Percentiles rank a stretch among this genome's conserved stretches.
Evolutionary conservation across 2,797 vertebrate genomes (phyloP).

Genomic region (Nannoperca australis): DNA sequence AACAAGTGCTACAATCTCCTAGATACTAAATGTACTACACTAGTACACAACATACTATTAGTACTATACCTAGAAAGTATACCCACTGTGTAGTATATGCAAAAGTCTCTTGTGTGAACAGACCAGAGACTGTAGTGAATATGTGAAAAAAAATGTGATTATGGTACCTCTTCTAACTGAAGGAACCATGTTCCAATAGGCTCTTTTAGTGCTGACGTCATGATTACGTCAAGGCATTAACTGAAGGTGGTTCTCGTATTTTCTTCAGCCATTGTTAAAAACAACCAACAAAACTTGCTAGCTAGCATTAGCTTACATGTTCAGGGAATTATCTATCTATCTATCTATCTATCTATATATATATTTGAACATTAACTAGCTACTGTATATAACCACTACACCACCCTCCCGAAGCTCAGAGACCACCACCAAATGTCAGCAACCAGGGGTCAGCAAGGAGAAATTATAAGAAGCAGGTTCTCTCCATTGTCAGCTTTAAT

Average conservation of each 20-base stretch:
- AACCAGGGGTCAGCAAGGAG: conserved; percentile 54
- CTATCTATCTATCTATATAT: too few relatives aligned
- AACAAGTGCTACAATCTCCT: too few relatives aligned
- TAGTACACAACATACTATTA: too few relatives aligned
- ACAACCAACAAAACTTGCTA: too few relatives aligned
- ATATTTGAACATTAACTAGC: not conserved
- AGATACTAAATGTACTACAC: not conserved
- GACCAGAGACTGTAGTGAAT: not conserved
- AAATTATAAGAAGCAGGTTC: conserved; percentile 68
- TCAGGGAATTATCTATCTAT: too few relatives aligned
- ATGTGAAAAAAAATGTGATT: not conserved
- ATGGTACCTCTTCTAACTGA: not conserved
- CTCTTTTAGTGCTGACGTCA: too few relatives aligned
- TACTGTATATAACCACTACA: conserved; percentile 9
- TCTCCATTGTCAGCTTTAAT: conserved; percentile 73
- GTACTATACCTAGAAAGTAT: not conserved
- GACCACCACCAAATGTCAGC: conserved; percentile 72
- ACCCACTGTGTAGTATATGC: not conserved
- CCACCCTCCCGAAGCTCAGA: conserved; percentile 9
- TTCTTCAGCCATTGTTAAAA: too few relatives aligned
- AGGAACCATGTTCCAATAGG: not conserved
- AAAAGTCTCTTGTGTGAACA: not conserved
- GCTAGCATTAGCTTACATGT: too few relatives aligned
- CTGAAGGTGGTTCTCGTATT: too few relatives aligned
- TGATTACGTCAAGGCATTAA: too few relatives aligned